A percentile compares a stretch with the other conserved stretches of the same genome.
These are phyloP conservation scores for Aurelia sp. DNA, from an alignment of 30 jellyfish, hydroid and myxozoan species.

Conservation along the genomic window DNA sequence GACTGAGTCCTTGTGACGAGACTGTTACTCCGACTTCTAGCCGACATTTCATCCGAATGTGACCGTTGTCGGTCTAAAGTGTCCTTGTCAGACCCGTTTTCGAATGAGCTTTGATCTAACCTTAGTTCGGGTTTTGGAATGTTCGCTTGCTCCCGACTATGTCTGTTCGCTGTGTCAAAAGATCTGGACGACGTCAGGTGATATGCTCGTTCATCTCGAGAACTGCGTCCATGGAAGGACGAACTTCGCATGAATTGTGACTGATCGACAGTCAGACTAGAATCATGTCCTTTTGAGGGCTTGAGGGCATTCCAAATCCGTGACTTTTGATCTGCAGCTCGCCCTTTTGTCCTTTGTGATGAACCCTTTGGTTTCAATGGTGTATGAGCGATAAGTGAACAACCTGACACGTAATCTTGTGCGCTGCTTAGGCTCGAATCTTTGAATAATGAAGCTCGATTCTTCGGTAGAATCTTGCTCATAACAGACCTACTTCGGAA, in stretches of 20 bases:
- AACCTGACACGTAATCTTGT: conserved; percentile 88
- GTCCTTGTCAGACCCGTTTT: not conserved
- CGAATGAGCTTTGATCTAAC: not conserved
- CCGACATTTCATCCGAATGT: conserved; percentile 10
- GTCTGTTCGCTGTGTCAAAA: conserved; percentile 40
- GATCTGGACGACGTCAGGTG: conserved; percentile 29
- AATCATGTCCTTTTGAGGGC: conserved; percentile 10
- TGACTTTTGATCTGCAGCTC: conserved; percentile 64
- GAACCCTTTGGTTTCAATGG: conserved; percentile 48
- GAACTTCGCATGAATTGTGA: conserved; percentile 68
- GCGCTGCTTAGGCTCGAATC: conserved; percentile 76
- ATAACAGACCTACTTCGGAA: conserved; percentile 6
- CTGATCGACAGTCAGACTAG: conserved; percentile 28
- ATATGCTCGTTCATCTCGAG: conserved; percentile 48
- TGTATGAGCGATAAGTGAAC: conserved; percentile 78
- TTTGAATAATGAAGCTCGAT: conserved; percentile 3
- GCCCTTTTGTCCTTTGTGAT: conserved; percentile 71
- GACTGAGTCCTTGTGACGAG: conserved; percentile 13
- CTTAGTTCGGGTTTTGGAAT: conserved; percentile 18
- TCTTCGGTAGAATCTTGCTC: not conserved
- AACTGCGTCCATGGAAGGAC: conserved; percentile 74
- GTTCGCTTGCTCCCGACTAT: not conserved
- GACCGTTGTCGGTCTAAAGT: conserved; percentile 1
- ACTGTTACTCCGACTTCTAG: conserved; percentile 12
- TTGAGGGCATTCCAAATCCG: conserved; percentile 19